phyloP scores from a whole-genome alignment of 2,797 vertebrate species.

The Petrocephalus sullivani region DNA sequence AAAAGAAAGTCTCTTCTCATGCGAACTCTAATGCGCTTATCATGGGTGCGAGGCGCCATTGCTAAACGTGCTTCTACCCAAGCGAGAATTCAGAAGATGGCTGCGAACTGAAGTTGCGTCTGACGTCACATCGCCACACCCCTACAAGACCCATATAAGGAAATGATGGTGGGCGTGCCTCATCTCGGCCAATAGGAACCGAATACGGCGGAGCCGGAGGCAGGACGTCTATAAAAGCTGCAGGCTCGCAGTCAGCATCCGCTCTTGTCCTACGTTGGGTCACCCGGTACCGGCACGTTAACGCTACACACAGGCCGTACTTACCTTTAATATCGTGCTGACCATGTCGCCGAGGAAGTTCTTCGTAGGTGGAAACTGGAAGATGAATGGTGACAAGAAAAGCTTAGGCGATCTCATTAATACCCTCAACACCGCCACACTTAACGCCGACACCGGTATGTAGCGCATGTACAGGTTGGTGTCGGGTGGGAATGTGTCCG shows the following conservation, averaged over 20 bases:
- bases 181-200: constrained; percentile 47
- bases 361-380: constrained; percentile 97
- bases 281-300: background rate
- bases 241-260: background rate
- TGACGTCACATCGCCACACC: background rate
- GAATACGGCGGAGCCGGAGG: constrained; percentile 43
- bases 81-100: constrained; percentile 18
- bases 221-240: constrained; percentile 47
- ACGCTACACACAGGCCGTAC: background rate
- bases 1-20: background rate
- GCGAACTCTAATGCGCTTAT: background rate
- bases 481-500: background rate
- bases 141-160: background rate
- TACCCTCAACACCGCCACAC: constrained; percentile 75
- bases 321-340: constrained; percentile 22
- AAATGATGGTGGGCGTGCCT: constrained; percentile 37
- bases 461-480: constrained; percentile 14
- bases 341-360: constrained; percentile 89
- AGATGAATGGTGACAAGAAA: constrained; percentile 94
- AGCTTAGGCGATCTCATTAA: constrained; percentile 82
- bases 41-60: background rate
- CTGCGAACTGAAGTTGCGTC: constrained; percentile 13
- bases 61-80: background rate
- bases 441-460: constrained; percentile 83
- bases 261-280: constrained; percentile 39